phyloP scores from a whole-genome alignment of 92 coral and sea anemone genomes.

The Umimayanthus kanabou region DNA sequence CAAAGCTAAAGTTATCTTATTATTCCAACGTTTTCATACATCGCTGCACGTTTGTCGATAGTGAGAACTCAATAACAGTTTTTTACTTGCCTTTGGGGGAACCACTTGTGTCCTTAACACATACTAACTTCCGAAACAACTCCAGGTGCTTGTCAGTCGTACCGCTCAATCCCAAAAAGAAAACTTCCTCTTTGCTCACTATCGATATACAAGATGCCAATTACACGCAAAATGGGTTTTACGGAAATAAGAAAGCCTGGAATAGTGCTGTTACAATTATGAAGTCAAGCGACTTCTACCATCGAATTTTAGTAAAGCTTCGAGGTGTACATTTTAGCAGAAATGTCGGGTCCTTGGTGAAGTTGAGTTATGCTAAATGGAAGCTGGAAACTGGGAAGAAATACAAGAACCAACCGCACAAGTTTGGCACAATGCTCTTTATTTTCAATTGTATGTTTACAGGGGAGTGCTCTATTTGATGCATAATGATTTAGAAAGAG shows the following conservation, averaged over 20 bases:
- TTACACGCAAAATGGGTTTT: neutral
- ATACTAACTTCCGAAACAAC: conserved; percentile 5
- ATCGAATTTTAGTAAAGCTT: neutral
- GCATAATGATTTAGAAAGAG: neutral
- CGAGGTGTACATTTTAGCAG: neutral
- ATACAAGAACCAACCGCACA: neutral
- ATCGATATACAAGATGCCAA: neutral
- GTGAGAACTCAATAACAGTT: neutral
- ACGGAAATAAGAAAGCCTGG: neutral
- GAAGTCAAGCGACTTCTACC: neutral
- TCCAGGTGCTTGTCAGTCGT: neutral
- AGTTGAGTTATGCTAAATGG: neutral
- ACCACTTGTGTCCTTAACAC: neutral
- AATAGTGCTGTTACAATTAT: neutral
- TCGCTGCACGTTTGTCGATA: neutral
- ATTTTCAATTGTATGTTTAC: conserved; percentile 5
- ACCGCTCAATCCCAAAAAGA: neutral
- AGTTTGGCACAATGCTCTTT: neutral
- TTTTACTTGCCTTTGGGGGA: neutral
- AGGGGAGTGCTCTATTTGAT: neutral
- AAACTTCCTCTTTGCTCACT: neutral
- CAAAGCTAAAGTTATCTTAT: neutral
- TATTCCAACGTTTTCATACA: neutral
- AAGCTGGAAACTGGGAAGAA: neutral
- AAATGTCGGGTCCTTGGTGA: neutral